Evolutionary conservation across 1,140 invertebrate species (phyloP), one percentile per base, ranked within the genome.

Genomic region (Drosophila guanche): DNA sequence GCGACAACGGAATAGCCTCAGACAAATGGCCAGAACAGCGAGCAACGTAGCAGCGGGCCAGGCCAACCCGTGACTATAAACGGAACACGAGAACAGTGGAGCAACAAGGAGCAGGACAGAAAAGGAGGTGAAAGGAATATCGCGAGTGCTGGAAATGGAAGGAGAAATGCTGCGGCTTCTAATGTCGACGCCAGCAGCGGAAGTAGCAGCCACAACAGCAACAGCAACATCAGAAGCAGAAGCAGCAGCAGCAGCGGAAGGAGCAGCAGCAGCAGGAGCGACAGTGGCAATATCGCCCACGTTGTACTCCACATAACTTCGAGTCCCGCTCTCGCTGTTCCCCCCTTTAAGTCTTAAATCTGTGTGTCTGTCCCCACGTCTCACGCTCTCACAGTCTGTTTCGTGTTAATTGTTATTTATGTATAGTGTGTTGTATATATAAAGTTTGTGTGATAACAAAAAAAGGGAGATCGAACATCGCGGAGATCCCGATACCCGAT

Each of bases 381-480:
- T 37, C 33, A 37, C 53, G 42, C 70, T 57, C 41, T 65, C 59
- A 37, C 33, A 37, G 33, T 65, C 70, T 61, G 71, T 73, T 74
- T 70, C 70, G 77, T 86, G 72, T 60, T 86, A 85, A 86, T 86
- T 85, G 80, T 85, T 85, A 85, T 79, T 80, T 86, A 85, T 86
- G 81, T 84, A 86, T 76, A 72, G 81, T 84, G 73, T 80, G 73
- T 86, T 84, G 73, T 86, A 76, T 86, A 80, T 86, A 86, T 68
- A 84, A 74, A 75, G 61, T 76, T 63, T 72, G 80, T 84, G 80
- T 86, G 81, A 85, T 85, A 85, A 68, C 76, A 74, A 74, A 72
- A 50, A 74, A 72, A 50, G 60, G 54, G 33, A 37, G 33, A 37
- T 37, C 33, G 33, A 37, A 4, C 33, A 70, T 73, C 61, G 62